Percentiles rank a stretch among this genome's conserved stretches.
These are phyloP conservation scores for Lanius collurio DNA, from an alignment of 2,113 vertebrate species.

Conservation along the genomic window DNA sequence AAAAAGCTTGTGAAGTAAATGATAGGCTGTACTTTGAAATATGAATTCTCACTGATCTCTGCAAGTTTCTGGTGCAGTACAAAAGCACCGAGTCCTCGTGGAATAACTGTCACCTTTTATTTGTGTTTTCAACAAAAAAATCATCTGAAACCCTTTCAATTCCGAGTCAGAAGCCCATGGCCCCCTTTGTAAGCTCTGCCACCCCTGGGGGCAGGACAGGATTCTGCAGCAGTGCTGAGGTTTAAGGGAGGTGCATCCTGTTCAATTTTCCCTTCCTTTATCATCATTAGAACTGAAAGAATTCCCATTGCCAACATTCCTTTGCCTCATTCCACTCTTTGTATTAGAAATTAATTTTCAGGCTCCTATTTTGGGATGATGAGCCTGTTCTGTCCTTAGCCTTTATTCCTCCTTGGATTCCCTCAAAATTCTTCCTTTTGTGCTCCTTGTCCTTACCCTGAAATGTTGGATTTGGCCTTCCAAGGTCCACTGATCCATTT, in stretches of 20 bases:
- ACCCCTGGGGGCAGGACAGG: background rate
- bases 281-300: background rate
- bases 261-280: background rate
- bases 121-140: background rate
- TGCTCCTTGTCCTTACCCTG: background rate
- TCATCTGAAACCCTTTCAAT: background rate
- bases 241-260: background rate
- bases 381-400: background rate
- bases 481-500: accelerated
- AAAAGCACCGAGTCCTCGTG: background rate
- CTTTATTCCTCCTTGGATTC: background rate
- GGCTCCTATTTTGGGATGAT: background rate
- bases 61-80: background rate
- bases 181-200: background rate
- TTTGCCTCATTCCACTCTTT: background rate
- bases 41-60: background rate
- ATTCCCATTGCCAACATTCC: background rate
- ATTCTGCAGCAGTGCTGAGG: background rate
- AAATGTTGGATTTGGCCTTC: background rate
- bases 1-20: background rate
- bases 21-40: background rate
- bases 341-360: background rate
- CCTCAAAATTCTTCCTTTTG: background rate
- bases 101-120: background rate
- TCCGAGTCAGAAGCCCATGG: background rate